Evolutionary conservation across 2,888 invertebrate species (phyloP).

Genomic region (Geotrupes spiniger): DNA sequence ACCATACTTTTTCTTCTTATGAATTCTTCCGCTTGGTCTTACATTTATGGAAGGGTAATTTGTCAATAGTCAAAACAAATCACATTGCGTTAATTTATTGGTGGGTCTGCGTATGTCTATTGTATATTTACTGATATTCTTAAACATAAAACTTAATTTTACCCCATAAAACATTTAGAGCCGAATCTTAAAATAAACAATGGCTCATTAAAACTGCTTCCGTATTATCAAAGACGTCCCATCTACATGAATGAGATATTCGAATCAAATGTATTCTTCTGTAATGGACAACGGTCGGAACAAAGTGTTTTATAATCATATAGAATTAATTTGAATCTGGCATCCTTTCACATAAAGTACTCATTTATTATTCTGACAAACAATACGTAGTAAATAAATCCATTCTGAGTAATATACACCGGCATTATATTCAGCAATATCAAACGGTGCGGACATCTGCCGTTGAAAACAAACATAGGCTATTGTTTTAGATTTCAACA

Average conservation of each 20-base stretch:
- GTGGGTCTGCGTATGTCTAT: too few species aligned
- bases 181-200: too few species aligned
- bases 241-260: slow-evolving; percentile 1
- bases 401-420: slow-evolving; percentile 27
- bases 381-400: slow-evolving; percentile 47
- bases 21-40: too few species aligned
- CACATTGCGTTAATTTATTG: too few species aligned
- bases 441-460: slow-evolving; percentile 45
- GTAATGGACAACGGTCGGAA: slow-evolving; percentile 5
- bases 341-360: slow-evolving; percentile 37
- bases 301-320: slow-evolving; percentile 34
- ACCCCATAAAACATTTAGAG: too few species aligned
- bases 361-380: slow-evolving; percentile 37
- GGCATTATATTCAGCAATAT: slow-evolving; percentile 40
- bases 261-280: slow-evolving; percentile 3
- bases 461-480: slow-evolving; percentile 44
- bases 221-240: not conserved
- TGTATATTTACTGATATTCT: too few species aligned
- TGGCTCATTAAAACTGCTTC: not conserved
- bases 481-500: slow-evolving; percentile 49
- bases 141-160: too few species aligned
- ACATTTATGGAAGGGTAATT: too few species aligned
- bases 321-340: slow-evolving; percentile 37
- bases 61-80: too few species aligned
- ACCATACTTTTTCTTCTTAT: too few species aligned